Evolutionary conservation across 2,888 invertebrate genomes (phyloP).

Genomic region (Coenonympha arcania): DNA sequence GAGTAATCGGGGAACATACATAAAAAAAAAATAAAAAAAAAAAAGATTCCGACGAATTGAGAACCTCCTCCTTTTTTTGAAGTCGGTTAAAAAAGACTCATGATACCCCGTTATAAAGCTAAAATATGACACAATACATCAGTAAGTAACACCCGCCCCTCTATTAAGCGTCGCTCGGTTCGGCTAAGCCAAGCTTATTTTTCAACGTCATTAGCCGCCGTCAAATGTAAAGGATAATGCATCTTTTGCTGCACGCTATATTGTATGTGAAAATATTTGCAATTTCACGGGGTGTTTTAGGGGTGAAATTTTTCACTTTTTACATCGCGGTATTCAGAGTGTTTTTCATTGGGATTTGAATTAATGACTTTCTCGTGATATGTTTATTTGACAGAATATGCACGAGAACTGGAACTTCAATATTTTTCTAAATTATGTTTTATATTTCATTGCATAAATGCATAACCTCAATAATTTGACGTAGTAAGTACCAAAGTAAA

Average conservation of each 20-base stretch:
- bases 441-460: too few species aligned
- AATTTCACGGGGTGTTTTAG: conserved; percentile 27
- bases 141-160: conserved; percentile 35
- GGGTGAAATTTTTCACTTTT: conserved; percentile 9
- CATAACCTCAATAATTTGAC: too few species aligned
- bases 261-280: conserved; percentile 31
- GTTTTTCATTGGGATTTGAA: background rate
- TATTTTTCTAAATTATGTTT: too few species aligned
- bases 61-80: too few species aligned
- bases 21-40: too few species aligned
- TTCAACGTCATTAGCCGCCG: conserved; percentile 51
- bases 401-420: too few species aligned
- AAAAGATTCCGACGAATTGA: too few species aligned
- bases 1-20: too few species aligned
- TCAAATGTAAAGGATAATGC: conserved; percentile 36
- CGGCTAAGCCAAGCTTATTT: conserved; percentile 46
- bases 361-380: conserved; percentile 4
- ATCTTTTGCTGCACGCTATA: conserved; percentile 32
- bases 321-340: background rate
- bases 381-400: background rate
- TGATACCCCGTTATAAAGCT: conserved; percentile 32
- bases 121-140: conserved; percentile 42
- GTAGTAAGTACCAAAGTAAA: too few species aligned
- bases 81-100: too few species aligned
- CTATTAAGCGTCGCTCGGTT: conserved; percentile 35